Percentiles rank a stretch among this genome's conserved stretches.
Conservation (phyloP, 2,797 vertebrate species). For the Chelon auratus region DNA sequence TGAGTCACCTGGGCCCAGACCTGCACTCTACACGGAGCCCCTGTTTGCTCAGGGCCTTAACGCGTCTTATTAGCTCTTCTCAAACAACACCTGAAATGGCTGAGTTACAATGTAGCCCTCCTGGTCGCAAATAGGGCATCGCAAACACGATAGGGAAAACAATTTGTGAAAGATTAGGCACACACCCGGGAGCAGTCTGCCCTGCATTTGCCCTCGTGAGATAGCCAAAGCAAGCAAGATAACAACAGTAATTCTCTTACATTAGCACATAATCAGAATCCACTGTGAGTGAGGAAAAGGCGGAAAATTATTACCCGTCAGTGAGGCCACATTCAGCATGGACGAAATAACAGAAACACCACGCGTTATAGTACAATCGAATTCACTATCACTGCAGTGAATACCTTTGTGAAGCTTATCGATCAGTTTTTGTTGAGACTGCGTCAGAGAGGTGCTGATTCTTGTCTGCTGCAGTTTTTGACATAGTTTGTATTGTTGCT, state of each 20-base stretch:
- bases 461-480: slow-evolving; percentile 25
- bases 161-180: slow-evolving; percentile 87
- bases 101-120: slow-evolving; percentile 72
- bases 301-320: slow-evolving; percentile 59
- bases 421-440: slow-evolving; percentile 45
- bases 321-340: slow-evolving; percentile 22
- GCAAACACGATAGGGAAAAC: slow-evolving; percentile 82
- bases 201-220: slow-evolving; percentile 81
- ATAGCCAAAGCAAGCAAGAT: slow-evolving; percentile 81
- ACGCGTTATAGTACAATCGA: slow-evolving; percentile 38
- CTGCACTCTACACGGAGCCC: slow-evolving; percentile 60
- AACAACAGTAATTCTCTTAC: slow-evolving; percentile 80
- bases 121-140: slow-evolving; percentile 73
- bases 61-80: slow-evolving; percentile 82
- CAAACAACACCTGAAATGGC: slow-evolving; percentile 83
- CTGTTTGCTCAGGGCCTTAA: slow-evolving; percentile 82
- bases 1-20: slow-evolving; percentile 61
- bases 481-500: slow-evolving; percentile 26
- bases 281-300: slow-evolving; percentile 34
- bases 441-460: slow-evolving; percentile 54
- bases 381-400: slow-evolving; percentile 23
- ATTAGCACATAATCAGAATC: slow-evolving; percentile 82
- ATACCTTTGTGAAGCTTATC: slow-evolving; percentile 56
- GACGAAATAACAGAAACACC: slow-evolving; percentile 45
- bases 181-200: slow-evolving; percentile 81